phyloP scores from a whole-genome alignment of 2,797 vertebrate species.

The Mus spretus region DNA sequence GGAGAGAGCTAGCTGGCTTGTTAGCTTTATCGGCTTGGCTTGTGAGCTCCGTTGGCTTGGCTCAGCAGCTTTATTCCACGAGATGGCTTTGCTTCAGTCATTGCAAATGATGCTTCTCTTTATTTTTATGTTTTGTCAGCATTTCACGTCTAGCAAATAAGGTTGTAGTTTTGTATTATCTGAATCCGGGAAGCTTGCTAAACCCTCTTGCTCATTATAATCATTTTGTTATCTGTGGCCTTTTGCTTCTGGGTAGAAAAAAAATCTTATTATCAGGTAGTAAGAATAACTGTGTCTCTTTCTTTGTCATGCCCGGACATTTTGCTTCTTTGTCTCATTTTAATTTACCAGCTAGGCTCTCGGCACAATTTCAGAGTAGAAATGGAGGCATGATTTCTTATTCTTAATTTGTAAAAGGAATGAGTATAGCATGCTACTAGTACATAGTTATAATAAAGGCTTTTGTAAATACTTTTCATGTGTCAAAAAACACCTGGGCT shows the following conservation, averaged over 20 bases:
- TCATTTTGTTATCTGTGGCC: constrained; percentile 38
- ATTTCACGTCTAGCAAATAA: constrained; percentile 58
- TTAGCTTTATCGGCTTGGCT: not conserved
- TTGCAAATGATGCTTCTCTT: not conserved
- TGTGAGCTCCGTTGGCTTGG: not conserved
- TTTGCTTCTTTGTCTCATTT: constrained; percentile 56
- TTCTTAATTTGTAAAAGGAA: constrained; percentile 24
- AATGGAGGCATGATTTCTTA: not conserved
- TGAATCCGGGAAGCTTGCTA: not conserved
- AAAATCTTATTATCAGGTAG: constrained; percentile 43
- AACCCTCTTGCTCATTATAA: constrained; percentile 55
- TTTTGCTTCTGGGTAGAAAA: constrained; percentile 37
- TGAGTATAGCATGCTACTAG: constrained; percentile 4
- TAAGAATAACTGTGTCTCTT: constrained; percentile 36
- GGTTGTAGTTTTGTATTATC: constrained; percentile 29
- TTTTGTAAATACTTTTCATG: constrained; percentile 50
- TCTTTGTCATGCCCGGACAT: constrained; percentile 5
- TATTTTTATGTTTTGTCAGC: constrained; percentile 36
- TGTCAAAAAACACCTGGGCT: not conserved
- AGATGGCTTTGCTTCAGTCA: constrained; percentile 1
- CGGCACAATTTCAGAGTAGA: not conserved
- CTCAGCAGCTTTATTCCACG: not conserved
- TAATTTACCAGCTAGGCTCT: not conserved
- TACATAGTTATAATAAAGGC: not conserved
- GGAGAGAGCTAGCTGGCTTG: not conserved